Conservation (phyloP, 2,113 vertebrate species). For the Mystacornis crossleyi region DNA sequence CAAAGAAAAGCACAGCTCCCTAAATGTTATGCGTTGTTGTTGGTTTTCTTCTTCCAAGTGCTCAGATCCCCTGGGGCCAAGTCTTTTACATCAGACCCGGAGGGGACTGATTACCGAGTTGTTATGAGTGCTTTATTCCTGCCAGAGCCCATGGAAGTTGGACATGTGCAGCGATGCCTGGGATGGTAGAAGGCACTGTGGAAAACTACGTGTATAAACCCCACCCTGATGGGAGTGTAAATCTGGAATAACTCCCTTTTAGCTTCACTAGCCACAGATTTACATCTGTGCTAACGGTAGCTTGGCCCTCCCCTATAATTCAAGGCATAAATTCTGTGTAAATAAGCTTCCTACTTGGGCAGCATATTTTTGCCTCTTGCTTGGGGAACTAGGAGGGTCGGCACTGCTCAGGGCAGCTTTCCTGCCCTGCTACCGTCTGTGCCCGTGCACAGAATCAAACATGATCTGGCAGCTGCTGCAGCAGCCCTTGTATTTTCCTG, state of each 20-base stretch:
- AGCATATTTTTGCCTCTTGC: background rate
- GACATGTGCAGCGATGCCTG: background rate
- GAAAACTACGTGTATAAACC: background rate
- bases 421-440: background rate
- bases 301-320: background rate
- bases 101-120: background rate
- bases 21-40: background rate
- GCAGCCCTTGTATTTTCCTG: background rate
- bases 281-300: background rate
- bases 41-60: conserved; percentile 1
- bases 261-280: conserved; percentile 29
- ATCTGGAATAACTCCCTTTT: conserved; percentile 28
- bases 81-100: background rate
- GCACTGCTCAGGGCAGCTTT: background rate
- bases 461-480: conserved; percentile 38
- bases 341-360: background rate
- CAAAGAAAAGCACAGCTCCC: background rate
- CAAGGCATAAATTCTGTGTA: background rate
- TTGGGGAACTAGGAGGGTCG: background rate
- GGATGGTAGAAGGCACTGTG: background rate
- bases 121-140: background rate
- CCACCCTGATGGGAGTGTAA: background rate
- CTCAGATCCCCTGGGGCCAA: background rate
- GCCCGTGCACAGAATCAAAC: background rate
- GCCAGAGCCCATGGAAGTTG: background rate